These are phyloP conservation scores for Drosophila simulans DNA, from an alignment of 1,140 invertebrate genomes.

Conservation along the genomic window DNA sequence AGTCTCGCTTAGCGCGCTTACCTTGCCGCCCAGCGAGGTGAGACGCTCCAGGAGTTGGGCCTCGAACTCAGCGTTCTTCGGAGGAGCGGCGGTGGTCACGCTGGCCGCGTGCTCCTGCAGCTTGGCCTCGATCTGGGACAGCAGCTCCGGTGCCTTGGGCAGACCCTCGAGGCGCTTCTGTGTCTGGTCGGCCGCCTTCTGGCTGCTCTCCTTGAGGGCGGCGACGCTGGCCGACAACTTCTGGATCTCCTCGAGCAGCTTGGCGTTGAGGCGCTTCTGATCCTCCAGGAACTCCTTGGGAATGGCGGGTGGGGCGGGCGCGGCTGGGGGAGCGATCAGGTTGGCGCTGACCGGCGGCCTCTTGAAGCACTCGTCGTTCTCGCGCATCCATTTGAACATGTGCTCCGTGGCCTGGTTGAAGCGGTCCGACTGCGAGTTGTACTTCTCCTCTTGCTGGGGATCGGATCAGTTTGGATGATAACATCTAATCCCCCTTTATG, in stretches of 20 bases:
- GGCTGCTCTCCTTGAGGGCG: slow-evolving; percentile 85
- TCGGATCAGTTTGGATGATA: background rate
- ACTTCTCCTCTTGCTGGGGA: slow-evolving; percentile 81
- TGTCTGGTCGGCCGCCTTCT: slow-evolving; percentile 55
- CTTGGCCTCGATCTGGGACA: slow-evolving; percentile 72
- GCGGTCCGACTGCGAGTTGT: slow-evolving; percentile 87
- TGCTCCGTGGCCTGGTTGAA: slow-evolving; percentile 88
- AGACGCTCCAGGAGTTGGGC: slow-evolving; percentile 59
- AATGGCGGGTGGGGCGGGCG: slow-evolving; percentile 23
- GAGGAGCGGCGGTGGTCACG: slow-evolving; percentile 56
- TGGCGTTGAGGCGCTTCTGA: slow-evolving; percentile 76
- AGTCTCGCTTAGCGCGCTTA: slow-evolving; percentile 42
- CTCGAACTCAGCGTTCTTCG: slow-evolving; percentile 72
- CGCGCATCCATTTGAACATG: slow-evolving; percentile 87
- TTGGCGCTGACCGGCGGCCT: slow-evolving; percentile 70
- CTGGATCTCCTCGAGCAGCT: slow-evolving; percentile 86
- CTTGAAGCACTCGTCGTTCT: slow-evolving; percentile 82
- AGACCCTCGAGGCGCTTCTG: slow-evolving; percentile 57
- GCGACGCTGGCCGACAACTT: slow-evolving; percentile 86
- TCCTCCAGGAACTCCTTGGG: slow-evolving; percentile 62
- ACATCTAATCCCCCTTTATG: background rate
- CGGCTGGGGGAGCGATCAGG: slow-evolving; percentile 24
- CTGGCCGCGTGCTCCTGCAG: slow-evolving; percentile 51
- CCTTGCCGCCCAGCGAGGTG: slow-evolving; percentile 41
- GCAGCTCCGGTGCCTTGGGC: slow-evolving; percentile 57